A percentile compares a stretch with the other conserved stretches of the same genome.
Evolutionary conservation across 2,888 invertebrate genomes (phyloP).

Genomic region (Lochmaea crataegi): DNA sequence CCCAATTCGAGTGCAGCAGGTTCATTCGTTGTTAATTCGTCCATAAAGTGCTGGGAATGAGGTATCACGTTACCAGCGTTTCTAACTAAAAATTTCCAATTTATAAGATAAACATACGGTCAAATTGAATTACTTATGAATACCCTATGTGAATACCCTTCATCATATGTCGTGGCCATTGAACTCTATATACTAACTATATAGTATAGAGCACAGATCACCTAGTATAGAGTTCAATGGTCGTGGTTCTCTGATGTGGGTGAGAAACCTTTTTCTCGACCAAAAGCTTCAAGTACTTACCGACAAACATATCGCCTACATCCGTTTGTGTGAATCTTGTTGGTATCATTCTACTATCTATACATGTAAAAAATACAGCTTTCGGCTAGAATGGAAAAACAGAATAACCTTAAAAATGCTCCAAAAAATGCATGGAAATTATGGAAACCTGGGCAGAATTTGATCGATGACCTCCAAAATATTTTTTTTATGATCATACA

Average conservation of each 20-base stretch:
- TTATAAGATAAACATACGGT: no score
- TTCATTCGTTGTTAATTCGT: constrained; percentile 92
- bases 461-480: no score
- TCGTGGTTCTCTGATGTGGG: not conserved
- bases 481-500: no score
- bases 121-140: no score
- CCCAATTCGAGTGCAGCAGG: constrained; percentile 96
- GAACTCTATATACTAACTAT: no score
- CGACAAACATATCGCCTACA: constrained; percentile 98
- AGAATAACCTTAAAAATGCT: no score
- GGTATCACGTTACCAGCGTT: constrained; percentile 98
- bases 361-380: constrained; percentile 97
- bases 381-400: constrained; percentile 87
- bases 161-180: no score
- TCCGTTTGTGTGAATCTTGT: constrained; percentile 94
- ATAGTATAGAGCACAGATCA: no score
- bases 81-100: constrained; percentile 75
- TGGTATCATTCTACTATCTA: constrained; percentile 98
- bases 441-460: no score
- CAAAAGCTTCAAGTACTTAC: constrained; percentile 66
- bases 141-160: no score
- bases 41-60: constrained; percentile 87
- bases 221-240: not conserved
- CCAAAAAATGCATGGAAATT: constrained; percentile 33
- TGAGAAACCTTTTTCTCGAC: no score